Evolutionary conservation across 2,888 invertebrate genomes (phyloP).

Genomic region (Carabus problematicus): DNA sequence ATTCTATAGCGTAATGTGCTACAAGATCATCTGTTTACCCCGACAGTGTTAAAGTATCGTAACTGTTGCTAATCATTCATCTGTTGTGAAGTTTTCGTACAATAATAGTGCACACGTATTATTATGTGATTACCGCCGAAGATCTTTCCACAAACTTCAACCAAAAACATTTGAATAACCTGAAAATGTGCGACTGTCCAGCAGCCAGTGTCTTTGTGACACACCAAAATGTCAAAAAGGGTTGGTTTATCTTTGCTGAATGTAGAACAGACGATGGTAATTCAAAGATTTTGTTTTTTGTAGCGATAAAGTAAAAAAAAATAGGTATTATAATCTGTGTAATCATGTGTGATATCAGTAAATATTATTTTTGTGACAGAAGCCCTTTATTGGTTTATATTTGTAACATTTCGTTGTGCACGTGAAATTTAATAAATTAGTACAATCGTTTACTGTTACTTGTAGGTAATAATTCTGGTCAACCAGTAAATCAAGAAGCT

Average conservation of each 20-base stretch:
- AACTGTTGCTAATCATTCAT: too few species aligned
- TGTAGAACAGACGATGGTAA: slow-evolving; percentile 56
- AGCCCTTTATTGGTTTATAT: too few species aligned
- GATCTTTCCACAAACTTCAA: not conserved
- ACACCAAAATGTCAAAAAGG: slow-evolving; percentile 73
- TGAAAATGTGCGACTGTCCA: slow-evolving; percentile 66
- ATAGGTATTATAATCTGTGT: not conserved
- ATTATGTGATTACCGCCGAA: slow-evolving; percentile 10
- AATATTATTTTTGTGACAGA: too few species aligned
- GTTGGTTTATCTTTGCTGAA: slow-evolving; percentile 81
- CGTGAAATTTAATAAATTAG: not conserved
- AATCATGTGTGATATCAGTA: too few species aligned
- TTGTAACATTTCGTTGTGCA: not conserved
- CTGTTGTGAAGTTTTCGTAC: not conserved
- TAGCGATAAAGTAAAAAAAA: not conserved
- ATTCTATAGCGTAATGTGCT: slow-evolving; percentile 1
- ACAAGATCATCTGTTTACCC: not conserved
- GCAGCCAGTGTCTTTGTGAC: slow-evolving; percentile 67
- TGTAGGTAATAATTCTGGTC: slow-evolving; percentile 33
- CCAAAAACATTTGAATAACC: slow-evolving; percentile 2
- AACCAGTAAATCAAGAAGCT: slow-evolving; percentile 20
- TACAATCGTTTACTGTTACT: slow-evolving; percentile 8
- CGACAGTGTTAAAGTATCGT: not conserved
- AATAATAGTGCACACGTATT: not conserved
- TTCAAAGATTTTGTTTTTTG: slow-evolving; percentile 10